These are phyloP conservation scores for Eledona agricola DNA, from an alignment of 2,888 invertebrate species.

Conservation along the genomic window DNA sequence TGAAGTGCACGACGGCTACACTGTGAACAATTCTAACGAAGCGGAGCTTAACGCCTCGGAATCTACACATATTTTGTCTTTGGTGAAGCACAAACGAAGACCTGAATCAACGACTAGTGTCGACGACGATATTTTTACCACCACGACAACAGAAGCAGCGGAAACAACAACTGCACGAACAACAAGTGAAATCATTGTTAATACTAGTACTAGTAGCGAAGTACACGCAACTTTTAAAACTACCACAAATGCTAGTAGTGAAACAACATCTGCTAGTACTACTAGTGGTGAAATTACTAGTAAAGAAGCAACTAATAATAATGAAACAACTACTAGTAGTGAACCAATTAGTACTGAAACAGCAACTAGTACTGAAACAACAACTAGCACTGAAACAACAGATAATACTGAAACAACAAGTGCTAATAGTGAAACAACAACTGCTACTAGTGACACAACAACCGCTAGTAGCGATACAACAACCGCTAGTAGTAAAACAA, in stretches of 20 bases:
- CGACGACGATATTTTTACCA: no score
- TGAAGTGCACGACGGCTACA: no score
- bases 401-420: not conserved
- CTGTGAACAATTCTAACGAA: slow-evolving; percentile 40
- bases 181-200: no score
- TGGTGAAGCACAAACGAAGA: slow-evolving; percentile 47
- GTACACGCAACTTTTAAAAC: no score
- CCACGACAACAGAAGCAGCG: slow-evolving; percentile 21
- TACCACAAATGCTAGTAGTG: no score
- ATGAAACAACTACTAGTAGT: no score
- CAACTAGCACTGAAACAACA: slow-evolving; percentile 51
- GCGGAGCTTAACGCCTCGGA: slow-evolving; percentile 45
- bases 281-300: no score
- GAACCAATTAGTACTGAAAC: no score
- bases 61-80: slow-evolving; percentile 50
- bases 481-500: slow-evolving; percentile 45
- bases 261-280: no score
- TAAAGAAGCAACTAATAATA: no score
- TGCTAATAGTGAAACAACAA: not conserved
- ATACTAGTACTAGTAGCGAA: no score
- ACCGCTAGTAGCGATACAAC: not conserved
- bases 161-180: no score
- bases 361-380: slow-evolving; percentile 45
- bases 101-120: slow-evolving; percentile 56
- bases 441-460: not conserved